Conservation (phyloP, 2,113 vertebrate genomes). For the Poeciliopsis prolifica region DNA sequence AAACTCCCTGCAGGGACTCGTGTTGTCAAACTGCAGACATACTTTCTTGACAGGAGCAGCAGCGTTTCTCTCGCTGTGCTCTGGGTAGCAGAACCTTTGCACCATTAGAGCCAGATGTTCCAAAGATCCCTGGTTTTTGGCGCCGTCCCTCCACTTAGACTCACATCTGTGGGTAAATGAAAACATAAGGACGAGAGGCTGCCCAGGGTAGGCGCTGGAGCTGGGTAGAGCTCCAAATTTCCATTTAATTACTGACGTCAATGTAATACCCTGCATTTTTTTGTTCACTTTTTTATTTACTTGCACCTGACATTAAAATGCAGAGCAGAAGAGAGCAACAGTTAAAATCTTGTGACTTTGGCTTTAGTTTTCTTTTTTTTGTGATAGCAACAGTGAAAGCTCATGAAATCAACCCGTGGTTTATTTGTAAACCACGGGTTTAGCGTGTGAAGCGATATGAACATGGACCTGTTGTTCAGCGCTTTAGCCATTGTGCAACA, state of each 20-base stretch:
- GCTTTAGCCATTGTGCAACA: not conserved
- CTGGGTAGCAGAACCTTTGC: constrained; percentile 71
- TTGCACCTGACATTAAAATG: constrained; percentile 14
- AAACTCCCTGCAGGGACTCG: constrained; percentile 24
- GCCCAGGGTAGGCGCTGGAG: constrained; percentile 20
- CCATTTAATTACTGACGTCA: not conserved
- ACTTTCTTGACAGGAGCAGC: constrained; percentile 28
- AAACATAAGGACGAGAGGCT: constrained; percentile 49
- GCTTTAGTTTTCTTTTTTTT: not conserved
- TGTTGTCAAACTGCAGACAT: constrained; percentile 36
- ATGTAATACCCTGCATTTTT: not conserved
- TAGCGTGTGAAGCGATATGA: not conserved
- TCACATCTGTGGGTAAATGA: constrained; percentile 65
- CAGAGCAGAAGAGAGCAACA: not conserved
- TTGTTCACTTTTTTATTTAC: not conserved
- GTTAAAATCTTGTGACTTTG: not conserved
- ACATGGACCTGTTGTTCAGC: not conserved
- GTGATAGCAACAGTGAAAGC: not conserved
- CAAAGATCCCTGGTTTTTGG: constrained; percentile 61
- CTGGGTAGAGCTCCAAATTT: constrained; percentile 13
- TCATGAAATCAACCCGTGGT: not conserved
- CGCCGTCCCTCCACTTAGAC: constrained; percentile 40
- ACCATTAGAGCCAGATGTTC: constrained; percentile 82
- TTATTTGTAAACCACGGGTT: too few relatives aligned
- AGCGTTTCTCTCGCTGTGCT: not conserved